Evolutionary conservation across 2,113 vertebrate species (phyloP), one percentile per base, ranked within the genome.

Genomic region (Telmatochromis bifrenatus): DNA sequence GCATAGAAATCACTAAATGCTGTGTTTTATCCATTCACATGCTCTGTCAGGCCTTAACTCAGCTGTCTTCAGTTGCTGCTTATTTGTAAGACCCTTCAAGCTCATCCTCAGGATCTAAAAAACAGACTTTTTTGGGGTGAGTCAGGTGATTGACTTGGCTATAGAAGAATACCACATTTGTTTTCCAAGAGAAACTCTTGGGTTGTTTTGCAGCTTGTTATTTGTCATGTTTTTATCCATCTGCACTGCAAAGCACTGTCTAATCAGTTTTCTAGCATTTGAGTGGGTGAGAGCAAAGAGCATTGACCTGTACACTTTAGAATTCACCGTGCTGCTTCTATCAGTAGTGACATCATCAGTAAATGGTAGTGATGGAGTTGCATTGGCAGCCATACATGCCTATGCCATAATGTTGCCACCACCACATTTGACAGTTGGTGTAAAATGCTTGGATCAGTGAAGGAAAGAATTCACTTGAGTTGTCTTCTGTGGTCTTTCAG

Each of bases 101-200:
- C 35, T 75, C 9, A 26, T 75, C 68, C 15, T 47, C 68, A 28
- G 23, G 42, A 47, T 11, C 39, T 47, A 26, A 75, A 47, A 75
- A 47, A 26, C 21, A 7, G 9, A 47, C 39, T 12, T 5, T 75
- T 45, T 47, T 5, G 23, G 42, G 70, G 70, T 28, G 68, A 75
- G 39, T 75, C 68, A 5, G 39, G 39, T 75, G 14, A 47, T 11
- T 75, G 42, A 75, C 2, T 75, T 75, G 42, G 42, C 42, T 47
- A 31, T 47, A 49, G 70, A 75, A 75, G 70, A 49, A 75, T 47
- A 28, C 14, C 70, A 7, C 42, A 75, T 47, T 47, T 75, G 39
- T 47, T 75, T 26, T 23, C n/a, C 39, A 45, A 0, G 0, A 65
- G 31, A 65, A 35, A 37, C 60, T 37, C 17, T 62, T 62, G 58